phyloP scores from a whole-genome alignment of 2,888 invertebrate species.

The Mellilla xanthometata region DNA sequence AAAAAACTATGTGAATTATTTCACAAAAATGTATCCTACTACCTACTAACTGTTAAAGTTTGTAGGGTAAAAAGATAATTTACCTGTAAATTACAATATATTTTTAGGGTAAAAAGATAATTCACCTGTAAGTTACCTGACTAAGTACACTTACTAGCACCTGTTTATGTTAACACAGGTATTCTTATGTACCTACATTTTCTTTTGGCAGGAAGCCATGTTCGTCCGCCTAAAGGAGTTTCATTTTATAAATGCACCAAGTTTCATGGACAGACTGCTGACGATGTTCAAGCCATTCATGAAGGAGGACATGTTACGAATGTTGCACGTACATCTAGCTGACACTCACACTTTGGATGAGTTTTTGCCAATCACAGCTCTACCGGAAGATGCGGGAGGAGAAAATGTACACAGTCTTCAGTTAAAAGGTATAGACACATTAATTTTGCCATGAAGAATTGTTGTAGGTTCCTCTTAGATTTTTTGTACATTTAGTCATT shows the following conservation, averaged over 20 bases:
- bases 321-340: conserved; percentile 77
- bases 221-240: conserved; percentile 83
- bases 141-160: no score
- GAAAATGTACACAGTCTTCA: conserved; percentile 44
- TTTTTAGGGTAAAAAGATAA: no score
- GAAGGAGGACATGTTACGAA: conserved; percentile 84
- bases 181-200: background rate
- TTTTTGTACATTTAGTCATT: no score
- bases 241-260: conserved; percentile 86
- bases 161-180: no score
- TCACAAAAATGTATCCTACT: no score
- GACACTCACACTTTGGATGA: conserved; percentile 69
- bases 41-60: no score
- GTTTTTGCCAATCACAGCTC: conserved; percentile 74
- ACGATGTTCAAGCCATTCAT: conserved; percentile 87
- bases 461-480: no score
- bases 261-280: conserved; percentile 86
- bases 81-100: no score
- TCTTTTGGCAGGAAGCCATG: conserved; percentile 82
- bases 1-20: no score
- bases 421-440: conserved; percentile 41
- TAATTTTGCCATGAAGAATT: no score
- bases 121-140: no score
- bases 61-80: no score
- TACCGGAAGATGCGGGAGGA: conserved; percentile 84